These are phyloP conservation scores for Philonicus albiceps DNA, from an alignment of 2,888 invertebrate genomes.

Conservation along the genomic window DNA sequence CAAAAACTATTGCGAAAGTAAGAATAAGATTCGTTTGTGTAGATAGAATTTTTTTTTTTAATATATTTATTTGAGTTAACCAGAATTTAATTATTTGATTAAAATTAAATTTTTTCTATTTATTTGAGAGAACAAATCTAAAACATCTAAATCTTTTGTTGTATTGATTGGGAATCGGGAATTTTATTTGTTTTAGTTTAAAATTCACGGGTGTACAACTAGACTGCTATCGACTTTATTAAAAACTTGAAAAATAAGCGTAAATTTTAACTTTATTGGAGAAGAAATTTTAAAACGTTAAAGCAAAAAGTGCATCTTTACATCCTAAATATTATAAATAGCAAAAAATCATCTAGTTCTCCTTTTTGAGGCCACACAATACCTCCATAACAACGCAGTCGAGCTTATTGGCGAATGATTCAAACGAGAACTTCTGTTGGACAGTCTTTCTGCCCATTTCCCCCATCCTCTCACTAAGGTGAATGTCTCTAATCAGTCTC, in stretches of 20 bases:
- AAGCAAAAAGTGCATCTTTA: background rate
- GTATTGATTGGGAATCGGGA: too few species aligned
- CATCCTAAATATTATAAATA: background rate
- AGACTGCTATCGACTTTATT: background rate
- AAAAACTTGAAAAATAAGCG: background rate
- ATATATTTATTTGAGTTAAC: background rate
- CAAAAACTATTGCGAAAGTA: background rate
- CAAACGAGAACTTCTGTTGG: slow-evolving; percentile 81
- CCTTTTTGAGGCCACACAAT: slow-evolving; percentile 19
- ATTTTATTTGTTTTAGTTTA: too few species aligned
- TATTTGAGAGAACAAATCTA: too few species aligned
- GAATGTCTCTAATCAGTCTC: slow-evolving; percentile 70
- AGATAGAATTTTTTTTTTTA: background rate
- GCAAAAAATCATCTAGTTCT: background rate
- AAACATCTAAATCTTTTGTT: too few species aligned
- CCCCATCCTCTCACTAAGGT: slow-evolving; percentile 74
- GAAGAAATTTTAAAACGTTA: background rate
- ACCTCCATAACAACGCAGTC: slow-evolving; percentile 60
- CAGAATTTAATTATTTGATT: background rate
- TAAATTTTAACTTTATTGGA: background rate
- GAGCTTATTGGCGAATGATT: slow-evolving; percentile 77
- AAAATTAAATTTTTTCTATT: background rate
- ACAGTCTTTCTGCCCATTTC: slow-evolving; percentile 78
- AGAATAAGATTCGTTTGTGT: background rate
- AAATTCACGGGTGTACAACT: too few species aligned